These are phyloP conservation scores for Scolopax bukidnonensis DNA, from an alignment of 2,797 vertebrate genomes.

Conservation along the genomic window DNA sequence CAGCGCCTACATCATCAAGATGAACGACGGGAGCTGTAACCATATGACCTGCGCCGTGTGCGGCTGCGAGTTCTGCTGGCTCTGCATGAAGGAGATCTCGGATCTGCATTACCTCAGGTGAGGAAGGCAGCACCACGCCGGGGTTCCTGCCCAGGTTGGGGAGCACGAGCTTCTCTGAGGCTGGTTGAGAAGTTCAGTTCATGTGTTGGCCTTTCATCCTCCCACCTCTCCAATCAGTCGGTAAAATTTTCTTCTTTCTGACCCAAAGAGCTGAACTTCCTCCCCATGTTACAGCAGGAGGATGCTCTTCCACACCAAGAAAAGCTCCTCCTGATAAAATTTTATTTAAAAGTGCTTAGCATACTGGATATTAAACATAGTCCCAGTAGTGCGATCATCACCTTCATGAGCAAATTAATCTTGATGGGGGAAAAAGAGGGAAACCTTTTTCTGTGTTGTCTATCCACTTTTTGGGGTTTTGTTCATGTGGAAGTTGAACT, in stretches of 20 bases:
- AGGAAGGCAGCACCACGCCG: background rate
- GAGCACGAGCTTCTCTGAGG: fast-evolving
- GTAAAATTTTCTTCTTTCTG: background rate
- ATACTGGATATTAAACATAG: background rate
- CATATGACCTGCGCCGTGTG: constrained; percentile 99
- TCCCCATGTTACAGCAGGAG: fast-evolving
- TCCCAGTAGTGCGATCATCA: background rate
- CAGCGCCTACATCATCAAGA: constrained; percentile 98
- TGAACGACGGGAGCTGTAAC: constrained; percentile 99
- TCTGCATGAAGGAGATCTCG: constrained; percentile 99
- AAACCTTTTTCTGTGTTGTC: background rate
- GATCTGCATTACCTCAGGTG: constrained; percentile 99
- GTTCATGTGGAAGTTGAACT: background rate
- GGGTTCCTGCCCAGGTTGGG: background rate
- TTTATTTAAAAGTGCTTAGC: background rate
- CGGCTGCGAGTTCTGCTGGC: constrained; percentile 99
- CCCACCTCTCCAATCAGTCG: fast-evolving
- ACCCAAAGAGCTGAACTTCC: background rate
- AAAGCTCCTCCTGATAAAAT: background rate
- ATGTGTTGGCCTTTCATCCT: background rate
- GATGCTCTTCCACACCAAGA: background rate
- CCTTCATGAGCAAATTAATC: background rate
- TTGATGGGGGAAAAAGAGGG: background rate
- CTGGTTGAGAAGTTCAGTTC: fast-evolving
- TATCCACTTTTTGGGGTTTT: background rate